These are phyloP conservation scores for Agrilus cyanescens DNA, from an alignment of 2,888 invertebrate genomes.

Conservation along the genomic window DNA sequence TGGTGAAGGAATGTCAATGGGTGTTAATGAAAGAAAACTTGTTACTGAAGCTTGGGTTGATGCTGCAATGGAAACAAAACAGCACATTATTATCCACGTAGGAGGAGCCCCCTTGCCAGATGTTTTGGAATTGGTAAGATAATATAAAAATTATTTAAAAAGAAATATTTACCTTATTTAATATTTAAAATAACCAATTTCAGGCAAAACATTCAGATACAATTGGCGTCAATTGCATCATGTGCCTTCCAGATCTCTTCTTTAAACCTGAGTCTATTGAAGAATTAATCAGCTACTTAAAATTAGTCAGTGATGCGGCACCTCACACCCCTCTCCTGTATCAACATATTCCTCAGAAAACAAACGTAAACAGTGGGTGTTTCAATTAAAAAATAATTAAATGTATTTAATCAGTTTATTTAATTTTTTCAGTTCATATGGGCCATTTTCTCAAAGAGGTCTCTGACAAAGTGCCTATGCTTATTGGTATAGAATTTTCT, in stretches of 20 bases:
- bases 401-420: neutral
- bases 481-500: slow-evolving; percentile 74
- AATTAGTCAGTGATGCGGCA: slow-evolving; percentile 53
- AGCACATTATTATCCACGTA: slow-evolving; percentile 59
- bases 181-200: slow-evolving; percentile 6
- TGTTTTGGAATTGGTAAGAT: slow-evolving; percentile 49
- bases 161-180: no score
- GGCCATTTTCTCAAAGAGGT: slow-evolving; percentile 52
- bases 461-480: slow-evolving; percentile 52
- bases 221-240: slow-evolving; percentile 51
- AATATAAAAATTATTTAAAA: neutral
- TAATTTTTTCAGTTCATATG: slow-evolving; percentile 53
- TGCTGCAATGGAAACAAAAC: slow-evolving; percentile 40
- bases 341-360: slow-evolving; percentile 68
- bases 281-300: slow-evolving; percentile 54
- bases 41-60: slow-evolving; percentile 53
- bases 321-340: slow-evolving; percentile 67
- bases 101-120: slow-evolving; percentile 58
- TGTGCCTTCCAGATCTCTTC: slow-evolving; percentile 66
- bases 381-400: neutral
- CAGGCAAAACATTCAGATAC: slow-evolving; percentile 58
- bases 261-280: slow-evolving; percentile 51
- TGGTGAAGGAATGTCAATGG: slow-evolving; percentile 63
- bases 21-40: slow-evolving; percentile 52
- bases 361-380: slow-evolving; percentile 58